Conservation (phyloP, 1,140 invertebrate species). For the Bombus terrestris region DNA sequence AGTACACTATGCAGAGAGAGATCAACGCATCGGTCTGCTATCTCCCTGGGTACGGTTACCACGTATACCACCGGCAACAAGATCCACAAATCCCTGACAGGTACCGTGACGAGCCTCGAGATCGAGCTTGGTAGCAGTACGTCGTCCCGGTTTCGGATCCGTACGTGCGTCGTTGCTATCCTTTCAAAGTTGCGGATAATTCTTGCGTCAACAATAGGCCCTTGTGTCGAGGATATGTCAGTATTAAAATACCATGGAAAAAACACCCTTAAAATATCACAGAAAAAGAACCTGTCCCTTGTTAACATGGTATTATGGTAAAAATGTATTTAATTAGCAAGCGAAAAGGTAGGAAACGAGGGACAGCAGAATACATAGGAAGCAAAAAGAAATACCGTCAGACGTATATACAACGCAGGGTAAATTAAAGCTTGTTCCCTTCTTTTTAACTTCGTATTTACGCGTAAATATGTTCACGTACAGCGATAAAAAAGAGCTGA, state of each 20-base stretch:
- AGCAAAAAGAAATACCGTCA: neutral
- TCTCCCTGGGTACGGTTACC: constrained; percentile 13
- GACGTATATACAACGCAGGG: too few species aligned
- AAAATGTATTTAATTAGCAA: constrained; percentile 42
- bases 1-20: constrained; percentile 25
- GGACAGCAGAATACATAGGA: neutral
- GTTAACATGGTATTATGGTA: constrained; percentile 9
- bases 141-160: neutral
- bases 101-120: constrained; percentile 26
- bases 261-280: neutral
- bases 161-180: too few species aligned
- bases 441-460: neutral
- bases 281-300: neutral
- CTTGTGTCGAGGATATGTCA: neutral
- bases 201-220: constrained; percentile 27
- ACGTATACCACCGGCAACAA: constrained; percentile 12
- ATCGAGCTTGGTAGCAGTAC: constrained; percentile 2
- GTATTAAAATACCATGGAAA: neutral
- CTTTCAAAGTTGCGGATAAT: neutral
- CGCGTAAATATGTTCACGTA: too few species aligned
- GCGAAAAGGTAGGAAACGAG: too few species aligned
- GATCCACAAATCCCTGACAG: constrained; percentile 54
- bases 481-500: neutral
- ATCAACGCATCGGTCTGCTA: constrained; percentile 1
- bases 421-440: neutral